phyloP scores from a whole-genome alignment of 2,113 vertebrate species.

The Percopsis transmontana region DNA sequence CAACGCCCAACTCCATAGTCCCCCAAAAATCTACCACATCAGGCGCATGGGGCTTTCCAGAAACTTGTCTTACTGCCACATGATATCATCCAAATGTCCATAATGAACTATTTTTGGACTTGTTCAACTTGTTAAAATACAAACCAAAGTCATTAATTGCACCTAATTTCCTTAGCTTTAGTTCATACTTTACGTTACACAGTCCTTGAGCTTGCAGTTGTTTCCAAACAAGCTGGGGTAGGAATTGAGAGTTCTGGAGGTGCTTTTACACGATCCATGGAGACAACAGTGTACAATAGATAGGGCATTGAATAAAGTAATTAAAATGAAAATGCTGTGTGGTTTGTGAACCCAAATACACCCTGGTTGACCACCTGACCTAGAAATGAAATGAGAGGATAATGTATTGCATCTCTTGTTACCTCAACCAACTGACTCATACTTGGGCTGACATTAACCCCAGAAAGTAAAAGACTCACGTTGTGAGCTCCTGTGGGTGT shows the following conservation, averaged over 20 bases:
- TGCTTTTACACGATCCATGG: no score
- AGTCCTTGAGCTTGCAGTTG: no score
- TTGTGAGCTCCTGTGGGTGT: neutral
- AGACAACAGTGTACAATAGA: neutral
- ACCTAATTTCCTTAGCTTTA: no score
- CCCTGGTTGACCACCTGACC: no score
- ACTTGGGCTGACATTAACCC: neutral
- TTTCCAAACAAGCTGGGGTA: no score
- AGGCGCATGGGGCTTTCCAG: neutral
- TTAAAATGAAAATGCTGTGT: neutral
- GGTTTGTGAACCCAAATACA: no score
- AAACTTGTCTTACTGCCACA: neutral
- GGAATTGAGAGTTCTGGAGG: no score
- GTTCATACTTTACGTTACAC: no score
- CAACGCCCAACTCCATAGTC: neutral
- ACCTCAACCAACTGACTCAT: neutral
- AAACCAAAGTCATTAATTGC: no score
- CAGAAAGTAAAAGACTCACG: neutral
- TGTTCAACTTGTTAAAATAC: no score
- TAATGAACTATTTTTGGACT: no score
- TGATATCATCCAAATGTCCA: neutral
- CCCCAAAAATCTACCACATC: neutral
- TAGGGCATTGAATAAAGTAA: neutral
- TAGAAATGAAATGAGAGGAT: no score
- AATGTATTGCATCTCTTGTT: neutral